Conservation (phyloP, 2,888 invertebrate species). For the Aricia artaxerxes region DNA sequence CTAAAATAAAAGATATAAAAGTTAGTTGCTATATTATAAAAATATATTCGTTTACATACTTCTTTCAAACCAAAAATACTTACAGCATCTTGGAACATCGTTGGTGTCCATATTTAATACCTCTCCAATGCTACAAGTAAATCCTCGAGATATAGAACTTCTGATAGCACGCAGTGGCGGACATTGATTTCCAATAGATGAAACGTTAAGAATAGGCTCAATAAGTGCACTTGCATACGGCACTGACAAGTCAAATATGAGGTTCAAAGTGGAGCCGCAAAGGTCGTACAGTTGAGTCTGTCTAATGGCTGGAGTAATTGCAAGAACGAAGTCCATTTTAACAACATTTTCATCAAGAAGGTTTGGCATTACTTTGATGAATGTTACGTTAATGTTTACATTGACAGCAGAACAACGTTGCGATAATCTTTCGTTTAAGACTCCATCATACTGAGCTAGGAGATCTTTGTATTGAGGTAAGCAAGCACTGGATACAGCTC, state of each 20-base stretch:
- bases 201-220: slow-evolving; percentile 92
- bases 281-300: slow-evolving; percentile 96
- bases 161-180: slow-evolving; percentile 93
- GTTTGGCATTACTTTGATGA: slow-evolving; percentile 89
- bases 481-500: slow-evolving; percentile 92
- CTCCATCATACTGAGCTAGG: slow-evolving; percentile 88
- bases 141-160: slow-evolving; percentile 92
- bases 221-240: slow-evolving; percentile 95
- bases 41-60: not conserved
- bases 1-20: slow-evolving; percentile 62
- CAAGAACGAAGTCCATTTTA: slow-evolving; percentile 93
- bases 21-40: slow-evolving; percentile 28
- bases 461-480: slow-evolving; percentile 92
- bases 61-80: slow-evolving; percentile 61
- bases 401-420: slow-evolving; percentile 97
- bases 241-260: slow-evolving; percentile 96
- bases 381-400: slow-evolving; percentile 96
- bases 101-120: slow-evolving; percentile 96
- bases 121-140: slow-evolving; percentile 96
- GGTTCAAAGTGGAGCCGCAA: slow-evolving; percentile 94
- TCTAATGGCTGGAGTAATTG: slow-evolving; percentile 91
- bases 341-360: slow-evolving; percentile 92
- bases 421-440: slow-evolving; percentile 90
- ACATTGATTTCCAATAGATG: slow-evolving; percentile 94
- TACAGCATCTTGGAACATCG: slow-evolving; percentile 94